A percentile compares a stretch with the other conserved stretches of the same genome.
Conservation (phyloP, 2,113 vertebrate genomes). For the Lepisosteus oculatus region DNA sequence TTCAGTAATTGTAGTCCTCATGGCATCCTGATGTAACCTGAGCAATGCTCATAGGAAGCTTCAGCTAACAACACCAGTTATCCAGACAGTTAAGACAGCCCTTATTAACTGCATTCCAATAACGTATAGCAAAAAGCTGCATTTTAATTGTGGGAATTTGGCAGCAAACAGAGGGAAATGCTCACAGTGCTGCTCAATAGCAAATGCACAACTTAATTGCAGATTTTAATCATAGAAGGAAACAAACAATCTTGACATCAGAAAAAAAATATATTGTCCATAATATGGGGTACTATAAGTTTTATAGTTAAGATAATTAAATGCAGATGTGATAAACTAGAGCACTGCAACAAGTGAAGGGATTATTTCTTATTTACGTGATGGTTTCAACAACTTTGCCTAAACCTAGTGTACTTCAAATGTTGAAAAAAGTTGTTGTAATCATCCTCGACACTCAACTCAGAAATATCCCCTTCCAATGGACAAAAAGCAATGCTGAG, state of each 20-base stretch:
- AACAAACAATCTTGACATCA: slow-evolving; percentile 31
- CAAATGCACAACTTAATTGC: not conserved
- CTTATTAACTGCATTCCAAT: slow-evolving; percentile 22
- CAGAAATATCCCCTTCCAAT: too few species aligned
- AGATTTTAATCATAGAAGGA: slow-evolving; percentile 16
- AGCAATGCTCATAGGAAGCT: slow-evolving; percentile 9
- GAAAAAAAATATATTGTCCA: slow-evolving; percentile 10
- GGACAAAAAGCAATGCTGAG: too few species aligned
- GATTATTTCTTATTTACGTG: too few species aligned
- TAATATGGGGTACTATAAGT: slow-evolving; percentile 32
- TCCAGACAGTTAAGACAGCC: slow-evolving; percentile 16
- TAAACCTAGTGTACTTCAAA: too few species aligned
- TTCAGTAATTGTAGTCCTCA: slow-evolving; percentile 11
- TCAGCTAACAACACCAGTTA: slow-evolving; percentile 5
- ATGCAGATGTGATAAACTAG: slow-evolving; percentile 33
- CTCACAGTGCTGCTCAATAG: not conserved
- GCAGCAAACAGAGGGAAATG: slow-evolving; percentile 25
- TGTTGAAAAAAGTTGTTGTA: too few species aligned
- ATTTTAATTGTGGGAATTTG: slow-evolving; percentile 22
- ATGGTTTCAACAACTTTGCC: too few species aligned
- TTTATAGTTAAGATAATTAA: slow-evolving; percentile 32
- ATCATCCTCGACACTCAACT: too few species aligned
- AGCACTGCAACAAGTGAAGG: not conserved
- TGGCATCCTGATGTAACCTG: not conserved
- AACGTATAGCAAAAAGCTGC: slow-evolving; percentile 8